phyloP scores from a whole-genome alignment of 1,140 invertebrate genomes.

The roundworm (Caenorhabditis elegans) region DNA sequence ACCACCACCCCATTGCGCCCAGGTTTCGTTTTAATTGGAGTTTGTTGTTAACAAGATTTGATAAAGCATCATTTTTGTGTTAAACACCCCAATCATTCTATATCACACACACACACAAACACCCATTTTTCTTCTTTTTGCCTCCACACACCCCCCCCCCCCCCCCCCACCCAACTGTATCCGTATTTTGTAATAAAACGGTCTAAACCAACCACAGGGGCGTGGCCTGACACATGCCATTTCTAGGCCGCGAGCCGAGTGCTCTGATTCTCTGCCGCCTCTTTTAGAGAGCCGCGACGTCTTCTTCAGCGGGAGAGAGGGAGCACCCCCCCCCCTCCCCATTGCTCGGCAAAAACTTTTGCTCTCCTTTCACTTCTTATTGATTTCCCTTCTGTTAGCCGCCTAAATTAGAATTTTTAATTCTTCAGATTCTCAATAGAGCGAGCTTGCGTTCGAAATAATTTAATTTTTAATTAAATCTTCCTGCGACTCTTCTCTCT shows the following conservation, averaged over 20 bases:
- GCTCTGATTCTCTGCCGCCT: background rate
- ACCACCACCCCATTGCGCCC: background rate
- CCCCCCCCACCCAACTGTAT: background rate
- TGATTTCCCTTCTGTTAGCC: background rate
- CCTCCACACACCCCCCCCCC: background rate
- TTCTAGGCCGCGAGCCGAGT: background rate
- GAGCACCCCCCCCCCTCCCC: no score
- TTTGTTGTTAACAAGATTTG: slow-evolving; percentile 30
- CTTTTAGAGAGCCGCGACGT: background rate
- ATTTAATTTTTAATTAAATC: slow-evolving; percentile 17
- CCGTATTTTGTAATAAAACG: slow-evolving; percentile 21
- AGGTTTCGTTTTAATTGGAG: background rate
- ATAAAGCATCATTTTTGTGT: slow-evolving; percentile 30
- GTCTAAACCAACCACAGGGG: background rate
- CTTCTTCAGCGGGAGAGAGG: slow-evolving; percentile 6
- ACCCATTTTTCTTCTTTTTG: background rate
- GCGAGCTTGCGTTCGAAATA: background rate
- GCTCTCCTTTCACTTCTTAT: background rate
- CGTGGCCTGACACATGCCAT: background rate
- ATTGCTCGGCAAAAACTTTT: slow-evolving; percentile 17
- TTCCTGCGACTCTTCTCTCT: background rate
- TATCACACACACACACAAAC: background rate
- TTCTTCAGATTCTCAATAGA: background rate
- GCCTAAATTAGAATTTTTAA: background rate
- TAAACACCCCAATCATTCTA: background rate